These are phyloP conservation scores for Lepus americanus DNA, from an alignment of 2,113 vertebrate genomes.

Conservation along the genomic window DNA sequence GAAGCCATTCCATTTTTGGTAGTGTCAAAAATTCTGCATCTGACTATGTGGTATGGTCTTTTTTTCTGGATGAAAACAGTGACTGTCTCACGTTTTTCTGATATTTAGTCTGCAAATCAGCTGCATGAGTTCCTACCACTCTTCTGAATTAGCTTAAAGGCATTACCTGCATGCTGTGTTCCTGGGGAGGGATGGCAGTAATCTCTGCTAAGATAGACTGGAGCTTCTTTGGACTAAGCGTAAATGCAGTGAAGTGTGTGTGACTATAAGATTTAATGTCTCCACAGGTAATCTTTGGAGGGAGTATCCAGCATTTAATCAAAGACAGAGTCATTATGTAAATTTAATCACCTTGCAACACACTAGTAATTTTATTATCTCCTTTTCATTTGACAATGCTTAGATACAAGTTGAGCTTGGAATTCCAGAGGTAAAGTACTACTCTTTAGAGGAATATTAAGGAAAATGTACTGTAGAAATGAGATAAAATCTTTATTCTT, in stretches of 20 bases:
- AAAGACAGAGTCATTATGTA: constrained; percentile 79
- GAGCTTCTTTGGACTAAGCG: constrained; percentile 64
- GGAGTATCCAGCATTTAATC: constrained; percentile 74
- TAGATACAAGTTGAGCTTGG: constrained; percentile 75
- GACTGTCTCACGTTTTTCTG: constrained; percentile 56
- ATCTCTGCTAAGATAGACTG: constrained; percentile 62
- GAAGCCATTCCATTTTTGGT: constrained; percentile 41
- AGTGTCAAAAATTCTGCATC: constrained; percentile 34
- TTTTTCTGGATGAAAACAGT: constrained; percentile 49
- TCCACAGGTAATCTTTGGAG: constrained; percentile 61
- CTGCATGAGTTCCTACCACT: constrained; percentile 12
- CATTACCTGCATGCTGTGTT: constrained; percentile 73
- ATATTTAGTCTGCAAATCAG: constrained; percentile 73
- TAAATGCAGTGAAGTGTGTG: constrained; percentile 66
- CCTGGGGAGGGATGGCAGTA: constrained; percentile 51
- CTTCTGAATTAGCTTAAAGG: constrained; percentile 63
- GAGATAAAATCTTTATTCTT: constrained; percentile 66
- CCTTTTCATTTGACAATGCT: constrained; percentile 75
- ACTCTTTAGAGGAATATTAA: constrained; percentile 58
- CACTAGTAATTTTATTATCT: constrained; percentile 78
- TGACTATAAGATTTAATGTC: constrained; percentile 66
- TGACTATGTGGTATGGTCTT: background rate
- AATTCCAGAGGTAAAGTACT: constrained; percentile 65
- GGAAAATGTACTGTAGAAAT: constrained; percentile 60
- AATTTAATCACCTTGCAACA: constrained; percentile 82